These are phyloP conservation scores for Mormoops blainvillei DNA, from an alignment of 2,113 vertebrate species.

Conservation along the genomic window DNA sequence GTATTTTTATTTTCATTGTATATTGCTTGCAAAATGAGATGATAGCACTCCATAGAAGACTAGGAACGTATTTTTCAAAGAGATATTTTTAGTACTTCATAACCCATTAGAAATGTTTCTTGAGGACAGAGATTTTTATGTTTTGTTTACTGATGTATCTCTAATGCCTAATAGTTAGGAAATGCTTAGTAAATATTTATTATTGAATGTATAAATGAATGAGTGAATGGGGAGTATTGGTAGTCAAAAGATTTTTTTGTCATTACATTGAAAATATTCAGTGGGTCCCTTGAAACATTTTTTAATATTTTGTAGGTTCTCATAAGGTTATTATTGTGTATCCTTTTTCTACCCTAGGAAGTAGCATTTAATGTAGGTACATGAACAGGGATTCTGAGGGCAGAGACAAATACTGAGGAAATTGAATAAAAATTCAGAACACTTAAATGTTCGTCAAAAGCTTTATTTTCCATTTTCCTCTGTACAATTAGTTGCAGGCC, in stretches of 20 bases:
- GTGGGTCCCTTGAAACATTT: neutral
- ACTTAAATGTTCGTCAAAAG: neutral
- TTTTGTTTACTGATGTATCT: slow-evolving; percentile 22
- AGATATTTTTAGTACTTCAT: neutral
- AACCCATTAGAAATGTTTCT: slow-evolving; percentile 7
- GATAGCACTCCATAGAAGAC: neutral
- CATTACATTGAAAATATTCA: neutral
- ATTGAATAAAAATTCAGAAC: neutral
- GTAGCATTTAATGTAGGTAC: neutral
- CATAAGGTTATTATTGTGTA: neutral
- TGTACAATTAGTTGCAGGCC: slow-evolving; percentile 14
- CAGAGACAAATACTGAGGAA: slow-evolving; percentile 16
- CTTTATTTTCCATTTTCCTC: slow-evolving; percentile 22
- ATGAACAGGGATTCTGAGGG: neutral
- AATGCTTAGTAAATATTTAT: slow-evolving; percentile 14
- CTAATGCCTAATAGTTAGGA: neutral
- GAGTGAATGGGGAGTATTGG: neutral
- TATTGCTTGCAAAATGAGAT: neutral
- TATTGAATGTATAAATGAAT: neutral
- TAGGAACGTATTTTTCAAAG: neutral
- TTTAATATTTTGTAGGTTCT: neutral
- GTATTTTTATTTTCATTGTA: neutral
- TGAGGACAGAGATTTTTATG: neutral
- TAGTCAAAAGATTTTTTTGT: neutral
- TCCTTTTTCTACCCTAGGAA: neutral